Conservation (phyloP, 2,797 vertebrate species). For the Hoplostethus mediterraneus region DNA sequence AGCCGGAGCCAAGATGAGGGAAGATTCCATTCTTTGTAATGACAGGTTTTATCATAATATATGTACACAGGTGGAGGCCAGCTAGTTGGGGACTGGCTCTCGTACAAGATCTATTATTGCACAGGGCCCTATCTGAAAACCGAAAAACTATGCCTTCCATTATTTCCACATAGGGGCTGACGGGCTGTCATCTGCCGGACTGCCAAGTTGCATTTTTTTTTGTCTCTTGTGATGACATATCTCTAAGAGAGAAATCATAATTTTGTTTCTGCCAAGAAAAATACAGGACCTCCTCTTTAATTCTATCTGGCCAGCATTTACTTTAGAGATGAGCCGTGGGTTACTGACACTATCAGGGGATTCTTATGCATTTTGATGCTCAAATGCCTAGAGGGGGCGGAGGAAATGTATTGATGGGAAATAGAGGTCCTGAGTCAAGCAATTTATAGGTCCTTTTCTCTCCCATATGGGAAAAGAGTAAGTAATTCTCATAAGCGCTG, state of each 20-base stretch:
- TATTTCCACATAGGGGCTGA: constrained; percentile 26
- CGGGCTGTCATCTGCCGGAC: constrained; percentile 17
- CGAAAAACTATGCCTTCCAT: neutral
- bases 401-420: constrained; percentile 69
- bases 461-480: constrained; percentile 43
- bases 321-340: constrained; percentile 63
- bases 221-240: constrained; percentile 27
- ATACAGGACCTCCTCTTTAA: constrained; percentile 51
- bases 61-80: constrained; percentile 30
- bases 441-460: constrained; percentile 60
- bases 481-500: constrained; percentile 58
- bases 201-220: constrained; percentile 22
- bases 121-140: neutral
- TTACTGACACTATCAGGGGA: constrained; percentile 66
- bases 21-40: constrained; percentile 25
- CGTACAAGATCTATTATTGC: constrained; percentile 27
- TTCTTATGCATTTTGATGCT: constrained; percentile 68
- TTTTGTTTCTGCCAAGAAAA: constrained; percentile 39
- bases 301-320: constrained; percentile 57
- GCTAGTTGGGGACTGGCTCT: constrained; percentile 17
- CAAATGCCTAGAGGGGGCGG: constrained; percentile 33
- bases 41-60: constrained; percentile 35
- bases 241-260: constrained; percentile 22
- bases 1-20: constrained; percentile 22
- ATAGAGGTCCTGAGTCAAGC: constrained; percentile 62